A percentile compares a stretch with the other conserved stretches of the same genome.
phyloP scores from a whole-genome alignment of 2,888 invertebrate genomes.

The Plusia festucae region DNA sequence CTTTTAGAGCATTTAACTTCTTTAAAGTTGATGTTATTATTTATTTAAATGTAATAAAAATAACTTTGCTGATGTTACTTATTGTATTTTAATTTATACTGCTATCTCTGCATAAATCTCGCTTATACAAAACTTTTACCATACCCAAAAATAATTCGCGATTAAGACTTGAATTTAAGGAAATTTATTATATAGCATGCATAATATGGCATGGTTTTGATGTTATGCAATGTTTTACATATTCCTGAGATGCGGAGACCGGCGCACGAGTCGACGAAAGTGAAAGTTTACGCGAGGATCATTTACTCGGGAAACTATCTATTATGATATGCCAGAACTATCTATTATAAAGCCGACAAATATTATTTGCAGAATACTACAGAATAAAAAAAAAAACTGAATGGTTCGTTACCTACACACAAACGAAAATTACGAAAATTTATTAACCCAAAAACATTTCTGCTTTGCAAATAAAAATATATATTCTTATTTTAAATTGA shows the following conservation, averaged over 20 bases:
- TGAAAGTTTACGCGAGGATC: slow-evolving; percentile 61
- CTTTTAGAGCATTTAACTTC: no score
- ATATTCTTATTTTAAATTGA: no score
- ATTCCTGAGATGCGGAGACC: slow-evolving; percentile 52
- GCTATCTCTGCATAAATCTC: no score
- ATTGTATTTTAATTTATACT: not conserved
- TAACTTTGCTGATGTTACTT: not conserved
- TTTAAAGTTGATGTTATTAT: no score
- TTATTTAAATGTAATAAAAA: no score
- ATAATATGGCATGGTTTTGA: slow-evolving; percentile 30
- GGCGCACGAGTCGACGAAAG: slow-evolving; percentile 50
- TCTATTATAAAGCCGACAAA: slow-evolving; percentile 10
- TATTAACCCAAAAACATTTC: no score
- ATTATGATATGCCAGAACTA: slow-evolving; percentile 33
- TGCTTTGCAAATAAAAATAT: no score
- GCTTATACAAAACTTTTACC: not conserved
- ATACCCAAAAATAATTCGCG: not conserved
- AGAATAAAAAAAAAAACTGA: no score
- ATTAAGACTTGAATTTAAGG: not conserved
- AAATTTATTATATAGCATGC: slow-evolving; percentile 21
- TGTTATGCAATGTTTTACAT: slow-evolving; percentile 57
- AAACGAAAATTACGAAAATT: no score
- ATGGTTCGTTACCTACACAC: no score
- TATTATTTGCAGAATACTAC: not conserved
- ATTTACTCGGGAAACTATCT: slow-evolving; percentile 43